Evolutionary conservation across 2,797 vertebrate species (phyloP), one percentile per base, ranked within the genome.

Genomic region (Pseudochirops cupreus): DNA sequence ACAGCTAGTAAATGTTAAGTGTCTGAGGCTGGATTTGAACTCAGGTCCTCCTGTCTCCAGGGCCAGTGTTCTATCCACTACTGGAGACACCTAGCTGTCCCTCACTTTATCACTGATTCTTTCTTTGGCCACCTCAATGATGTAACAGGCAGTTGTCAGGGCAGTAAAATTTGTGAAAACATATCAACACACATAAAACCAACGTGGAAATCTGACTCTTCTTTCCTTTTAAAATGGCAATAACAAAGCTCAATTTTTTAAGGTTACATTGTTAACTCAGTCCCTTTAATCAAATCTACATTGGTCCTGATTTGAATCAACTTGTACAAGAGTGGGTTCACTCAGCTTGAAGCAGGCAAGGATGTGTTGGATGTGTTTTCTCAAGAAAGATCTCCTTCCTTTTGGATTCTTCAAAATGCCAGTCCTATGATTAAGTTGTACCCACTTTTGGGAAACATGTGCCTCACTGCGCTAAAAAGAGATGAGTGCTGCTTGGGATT

Each of bases 341-440:
- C 39, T 62, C 92, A 53, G 21, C n/a, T 93, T 96, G 39, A 93
- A n/a, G 90, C 9, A 26, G 33, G 33, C 62, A 74, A 0, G 16
- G 16, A 12, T 4, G 13, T 74, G 31, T 54, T 12, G 53, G 53
- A 53, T 10, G 53, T 53, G 53, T 21, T 26, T 94, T 93, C 96
- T 82, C 92, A 95, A 96, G 57, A 50, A 82, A 91, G 56, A 89
- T 57, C 2, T 93, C 50, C 92, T 96, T 97, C 94, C 94, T 87
- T 94, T 91, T 50, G 95, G 95, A 96, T 59, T 56, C 54, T 91
- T 94, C 31, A 74, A 58, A 28, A 62, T 93, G 29, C 50, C 96
- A 96, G 97, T 55, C 24, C 4, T 96, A 95, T 92, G 5, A 26
- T 95, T 96, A 94, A 93, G 90, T 13, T 92, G 93, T 53, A 95